These are phyloP conservation scores for Spatula versicolor DNA, from an alignment of 2,797 vertebrate species.

Conservation along the genomic window DNA sequence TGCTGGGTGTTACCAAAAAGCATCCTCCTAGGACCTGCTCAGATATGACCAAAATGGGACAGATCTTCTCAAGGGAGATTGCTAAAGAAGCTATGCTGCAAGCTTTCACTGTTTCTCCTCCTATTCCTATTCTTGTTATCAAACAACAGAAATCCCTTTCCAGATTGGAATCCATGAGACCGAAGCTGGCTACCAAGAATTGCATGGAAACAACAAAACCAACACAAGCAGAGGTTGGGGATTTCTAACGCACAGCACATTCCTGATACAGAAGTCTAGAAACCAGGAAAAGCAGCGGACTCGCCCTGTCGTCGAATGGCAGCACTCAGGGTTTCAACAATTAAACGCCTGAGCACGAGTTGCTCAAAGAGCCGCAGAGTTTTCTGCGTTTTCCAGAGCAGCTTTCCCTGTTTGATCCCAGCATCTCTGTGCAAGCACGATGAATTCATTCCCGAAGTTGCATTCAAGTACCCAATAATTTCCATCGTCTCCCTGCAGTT, in stretches of 20 bases:
- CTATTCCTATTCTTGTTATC: not conserved
- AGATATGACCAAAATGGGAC: not conserved
- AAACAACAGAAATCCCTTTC: not conserved
- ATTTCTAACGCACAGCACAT: not conserved
- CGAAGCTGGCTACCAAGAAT: not conserved
- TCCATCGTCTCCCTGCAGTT: not conserved
- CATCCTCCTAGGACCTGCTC: not conserved
- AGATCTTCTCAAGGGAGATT: not conserved
- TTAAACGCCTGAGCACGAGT: not conserved
- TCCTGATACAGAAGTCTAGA: not conserved
- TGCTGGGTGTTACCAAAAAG: not conserved
- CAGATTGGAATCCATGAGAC: not conserved
- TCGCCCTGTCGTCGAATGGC: not conserved
- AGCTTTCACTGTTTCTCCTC: not conserved
- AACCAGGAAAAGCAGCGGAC: not conserved
- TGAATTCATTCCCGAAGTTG: not conserved
- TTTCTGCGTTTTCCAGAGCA: not conserved
- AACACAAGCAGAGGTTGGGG: not conserved
- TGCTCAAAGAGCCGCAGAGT: not conserved
- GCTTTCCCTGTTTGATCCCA: not conserved
- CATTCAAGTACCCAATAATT: not conserved
- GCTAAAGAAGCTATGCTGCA: not conserved
- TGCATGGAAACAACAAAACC: not conserved
- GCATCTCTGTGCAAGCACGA: not conserved
- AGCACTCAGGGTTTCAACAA: not conserved